Evolutionary conservation across 2,888 invertebrate species (phyloP), one percentile per base, ranked within the genome.

Genomic region (Tuberolachnus salignus): DNA sequence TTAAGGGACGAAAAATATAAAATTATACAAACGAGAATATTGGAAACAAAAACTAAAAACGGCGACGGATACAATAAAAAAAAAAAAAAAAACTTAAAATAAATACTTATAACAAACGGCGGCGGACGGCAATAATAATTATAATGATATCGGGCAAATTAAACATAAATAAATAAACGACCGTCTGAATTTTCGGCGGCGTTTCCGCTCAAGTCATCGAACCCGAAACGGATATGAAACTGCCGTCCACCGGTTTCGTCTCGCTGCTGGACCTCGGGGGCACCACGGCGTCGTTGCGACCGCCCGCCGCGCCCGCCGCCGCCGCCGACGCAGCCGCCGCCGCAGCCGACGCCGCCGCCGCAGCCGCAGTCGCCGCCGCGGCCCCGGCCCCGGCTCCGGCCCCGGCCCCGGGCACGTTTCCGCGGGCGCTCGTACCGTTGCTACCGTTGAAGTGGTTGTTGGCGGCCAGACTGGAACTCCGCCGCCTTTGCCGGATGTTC

Each of bases 181-280:
- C 6, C 34, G 34, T 34, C 34, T 34, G n/a, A n/a, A 34, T 34
- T 34, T 34, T n/a, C 26, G 26, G 26, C 42, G 34, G 3, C 34
- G 34, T 34, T 4, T 34, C 6, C 6, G 34, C 82, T 83, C 83
- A 82, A 82, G 82, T 81, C 81, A 82, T 82, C 80, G 82, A 82
- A 46, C 81, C 81, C 57, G 81, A 75, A 4, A 75, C 75, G 46
- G 78, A 78, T 49, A 69, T 67, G 8, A 59, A 69, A 59, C 13
- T 81, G n/a, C 82, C 82, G 19, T 82, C 83, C 57, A 81, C 82
- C 34, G 78, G 82, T 82, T 80, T 80, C 14, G 83, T 81, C 63
- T 83, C 83, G 80, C 83, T 83, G 66, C 82, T 83, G 46, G 83
- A 83, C 44, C 83, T 64, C 71, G 83, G 82, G 16, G 83, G 83